Evolutionary conservation across 2,797 vertebrate genomes (phyloP), one percentile per base, ranked within the genome.

Genomic region (Cryptoblepharus egeriae): DNA sequence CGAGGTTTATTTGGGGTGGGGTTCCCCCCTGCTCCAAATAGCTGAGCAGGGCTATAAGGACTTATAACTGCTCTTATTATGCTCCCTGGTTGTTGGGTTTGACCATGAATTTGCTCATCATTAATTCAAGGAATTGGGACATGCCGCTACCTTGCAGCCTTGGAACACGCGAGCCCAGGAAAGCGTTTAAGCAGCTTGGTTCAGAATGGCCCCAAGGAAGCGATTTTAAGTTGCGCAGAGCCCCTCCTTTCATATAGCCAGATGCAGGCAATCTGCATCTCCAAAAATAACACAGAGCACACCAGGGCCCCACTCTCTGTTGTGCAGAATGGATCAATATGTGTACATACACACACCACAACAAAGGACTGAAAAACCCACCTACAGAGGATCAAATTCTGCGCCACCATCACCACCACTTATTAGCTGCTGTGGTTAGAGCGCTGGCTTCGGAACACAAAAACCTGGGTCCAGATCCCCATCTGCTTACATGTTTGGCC

Each of bases 61-160:
- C 70, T 45, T 7, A n/a, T 39, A 35, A 9, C 63, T 5, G 9
- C 37, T 75, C 4, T 67, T 15, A 60, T 70, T 68, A 45, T 9
- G 16, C 61, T 74, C 32, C 52, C 52, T 45, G 61, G 37, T 74
- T 49, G 63, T 63, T 24, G 52, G 22, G 30, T 42, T 28, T 26
- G 15, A 67, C 22, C 35, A 72, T 16, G 37, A 79, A 24, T n/a
- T 49, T 55, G 70, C 13, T 55, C n/a, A 37, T 68, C 60, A 84
- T 79, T 78, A 79, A 84, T 84, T 68, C 30, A 49, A 79, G 71
- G 76, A 79, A 84, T 69, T 57, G 57, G 69, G 69, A 73, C 69
- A 73, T 2, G 22, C 60, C 11, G n/a, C 26, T 60, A 24, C 64
- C 30, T 77, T 8, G 18, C 65, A 71, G 30, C 26, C 3, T 35